Percentiles rank a stretch among this genome's conserved stretches.
phyloP scores from a whole-genome alignment of 2,888 invertebrate species.

The Anagyrus pseudococci region DNA sequence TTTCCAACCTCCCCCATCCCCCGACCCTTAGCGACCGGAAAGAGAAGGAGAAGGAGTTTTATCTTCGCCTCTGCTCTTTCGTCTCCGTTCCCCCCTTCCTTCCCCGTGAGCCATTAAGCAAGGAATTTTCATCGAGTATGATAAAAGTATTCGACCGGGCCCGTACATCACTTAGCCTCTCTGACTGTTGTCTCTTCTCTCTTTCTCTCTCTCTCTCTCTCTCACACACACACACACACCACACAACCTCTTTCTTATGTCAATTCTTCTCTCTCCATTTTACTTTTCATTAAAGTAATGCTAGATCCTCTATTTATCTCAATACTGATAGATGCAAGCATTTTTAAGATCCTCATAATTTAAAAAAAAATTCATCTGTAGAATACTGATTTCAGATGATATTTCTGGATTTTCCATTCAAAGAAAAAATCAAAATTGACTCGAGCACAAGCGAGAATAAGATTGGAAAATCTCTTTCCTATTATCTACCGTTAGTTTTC shows the following conservation, averaged over 20 bases:
- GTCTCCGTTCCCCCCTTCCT: constrained; percentile 9
- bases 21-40: background rate
- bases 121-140: constrained; percentile 56
- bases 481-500: background rate
- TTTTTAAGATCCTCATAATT: too few relatives aligned
- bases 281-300: too few relatives aligned
- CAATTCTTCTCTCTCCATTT: too few relatives aligned
- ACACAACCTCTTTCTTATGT: too few relatives aligned
- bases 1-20: constrained; percentile 31
- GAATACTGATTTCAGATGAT: too few relatives aligned
- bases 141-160: constrained; percentile 50
- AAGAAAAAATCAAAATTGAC: constrained; percentile 10
- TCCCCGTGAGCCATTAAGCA: constrained; percentile 50
- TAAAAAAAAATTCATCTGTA: too few relatives aligned
- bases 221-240: too few relatives aligned
- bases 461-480: constrained; percentile 13
- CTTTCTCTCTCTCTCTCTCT: constrained; percentile 4
- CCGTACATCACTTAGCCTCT: constrained; percentile 29
- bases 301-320: too few relatives aligned
- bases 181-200: constrained; percentile 16
- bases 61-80: too few relatives aligned
- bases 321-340: too few relatives aligned
- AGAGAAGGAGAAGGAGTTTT: too few relatives aligned
- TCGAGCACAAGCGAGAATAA: constrained; percentile 4
- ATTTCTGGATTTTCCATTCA: too few relatives aligned